Percentiles rank a stretch among this genome's conserved stretches.
These are phyloP conservation scores for Chroicocephalus ridibundus DNA, from an alignment of 2,113 vertebrate species.

Conservation along the genomic window DNA sequence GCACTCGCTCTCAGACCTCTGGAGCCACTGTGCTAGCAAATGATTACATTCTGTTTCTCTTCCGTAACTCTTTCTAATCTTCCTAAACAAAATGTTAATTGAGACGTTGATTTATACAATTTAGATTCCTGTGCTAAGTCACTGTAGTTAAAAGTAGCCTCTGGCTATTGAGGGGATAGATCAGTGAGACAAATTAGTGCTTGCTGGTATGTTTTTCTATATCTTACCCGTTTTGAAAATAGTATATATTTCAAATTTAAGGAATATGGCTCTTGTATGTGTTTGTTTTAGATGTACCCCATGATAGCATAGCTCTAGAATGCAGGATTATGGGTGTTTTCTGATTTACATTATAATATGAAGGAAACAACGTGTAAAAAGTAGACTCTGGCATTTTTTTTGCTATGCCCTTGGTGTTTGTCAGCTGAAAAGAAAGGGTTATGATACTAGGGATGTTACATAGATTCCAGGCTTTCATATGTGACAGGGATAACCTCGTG, in stretches of 20 bases:
- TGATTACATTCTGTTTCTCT: conserved; percentile 53
- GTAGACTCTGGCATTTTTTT: not conserved
- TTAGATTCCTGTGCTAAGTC: conserved; percentile 17
- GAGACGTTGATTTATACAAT: conserved; percentile 32
- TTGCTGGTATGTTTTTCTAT: not conserved
- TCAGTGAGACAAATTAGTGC: not conserved
- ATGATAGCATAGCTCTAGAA: not conserved
- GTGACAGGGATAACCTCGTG: not conserved
- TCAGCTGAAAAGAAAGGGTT: not conserved
- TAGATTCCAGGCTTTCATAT: not conserved
- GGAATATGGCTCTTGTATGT: not conserved
- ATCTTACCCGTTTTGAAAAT: not conserved
- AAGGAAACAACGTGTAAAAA: not conserved
- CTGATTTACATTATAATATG: not conserved
- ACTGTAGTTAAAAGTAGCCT: not conserved
- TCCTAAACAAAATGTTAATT: conserved; percentile 58
- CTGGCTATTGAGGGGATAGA: not conserved
- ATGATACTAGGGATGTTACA: not conserved
- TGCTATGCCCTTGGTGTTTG: not conserved
- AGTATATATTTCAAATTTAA: not conserved
- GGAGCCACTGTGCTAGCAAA: conserved; percentile 47
- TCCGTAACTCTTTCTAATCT: conserved; percentile 32
- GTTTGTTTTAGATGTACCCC: not conserved
- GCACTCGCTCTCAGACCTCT: conserved; percentile 22
- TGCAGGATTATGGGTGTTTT: not conserved